A percentile compares a stretch with the other conserved stretches of the same genome.
These are phyloP conservation scores for Dendrolimus houi DNA, from an alignment of 2,888 invertebrate genomes.

Conservation along the genomic window DNA sequence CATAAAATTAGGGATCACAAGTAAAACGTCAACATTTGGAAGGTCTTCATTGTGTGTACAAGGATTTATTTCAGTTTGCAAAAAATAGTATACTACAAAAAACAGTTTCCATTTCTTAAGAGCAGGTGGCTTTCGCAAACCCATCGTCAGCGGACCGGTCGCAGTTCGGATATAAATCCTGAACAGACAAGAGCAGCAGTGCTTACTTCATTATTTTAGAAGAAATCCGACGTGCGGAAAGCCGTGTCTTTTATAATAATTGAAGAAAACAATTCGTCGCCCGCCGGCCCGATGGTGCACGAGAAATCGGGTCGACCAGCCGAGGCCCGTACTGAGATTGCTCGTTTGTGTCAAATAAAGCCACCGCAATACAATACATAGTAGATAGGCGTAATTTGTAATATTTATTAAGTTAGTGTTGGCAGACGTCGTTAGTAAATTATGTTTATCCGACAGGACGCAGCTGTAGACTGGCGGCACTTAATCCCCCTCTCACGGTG, in stretches of 20 bases:
- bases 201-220: conserved; percentile 44
- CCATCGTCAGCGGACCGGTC: conserved; percentile 63
- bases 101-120: conserved; percentile 51
- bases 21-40: background rate
- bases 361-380: conserved; percentile 26
- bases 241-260: conserved; percentile 20
- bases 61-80: background rate
- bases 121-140: conserved; percentile 63
- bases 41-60: background rate
- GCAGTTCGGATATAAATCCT: conserved; percentile 61
- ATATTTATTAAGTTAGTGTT: conserved; percentile 50
- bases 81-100: conserved; percentile 22
- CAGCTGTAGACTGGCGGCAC: conserved; percentile 4
- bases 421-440: conserved; percentile 25
- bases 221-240: conserved; percentile 4
- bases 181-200: conserved; percentile 24
- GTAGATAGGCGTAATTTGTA: conserved; percentile 36
- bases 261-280: conserved; percentile 21
- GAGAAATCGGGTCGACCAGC: background rate
- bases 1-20: background rate
- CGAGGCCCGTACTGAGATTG: conserved; percentile 20
- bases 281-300: background rate
- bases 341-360: conserved; percentile 28
- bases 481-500: background rate
- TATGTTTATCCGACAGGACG: conserved; percentile 5